phyloP scores from a whole-genome alignment of 2,888 invertebrate species.

The Tipula lateralis region DNA sequence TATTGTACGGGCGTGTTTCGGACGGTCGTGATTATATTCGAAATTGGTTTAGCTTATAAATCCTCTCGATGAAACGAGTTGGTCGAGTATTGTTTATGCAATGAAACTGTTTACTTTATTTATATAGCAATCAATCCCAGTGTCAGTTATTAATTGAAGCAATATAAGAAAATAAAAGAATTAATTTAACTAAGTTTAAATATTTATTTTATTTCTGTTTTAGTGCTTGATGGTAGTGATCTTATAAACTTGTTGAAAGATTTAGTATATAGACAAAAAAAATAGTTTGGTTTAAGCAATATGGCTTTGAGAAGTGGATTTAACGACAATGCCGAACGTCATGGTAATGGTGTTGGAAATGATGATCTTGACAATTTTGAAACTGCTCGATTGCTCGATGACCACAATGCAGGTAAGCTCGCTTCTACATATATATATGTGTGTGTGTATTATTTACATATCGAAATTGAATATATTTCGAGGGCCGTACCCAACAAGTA shows the following conservation, averaged over 20 bases:
- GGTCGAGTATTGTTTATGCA: not conserved
- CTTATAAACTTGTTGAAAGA: not conserved
- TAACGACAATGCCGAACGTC: not conserved
- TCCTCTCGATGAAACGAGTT: not conserved
- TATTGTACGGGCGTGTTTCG: not conserved
- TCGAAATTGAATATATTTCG: not conserved
- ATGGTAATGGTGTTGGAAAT: not conserved
- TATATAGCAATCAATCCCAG: not conserved
- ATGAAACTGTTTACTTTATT: not conserved
- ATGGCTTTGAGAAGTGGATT: not conserved
- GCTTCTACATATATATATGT: too few relatives aligned
- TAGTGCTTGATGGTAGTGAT: not conserved
- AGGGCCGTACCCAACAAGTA: not conserved
- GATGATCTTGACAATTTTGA: not conserved
- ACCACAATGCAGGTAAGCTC: not conserved
- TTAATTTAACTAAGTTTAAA: not conserved
- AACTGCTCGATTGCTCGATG: not conserved
- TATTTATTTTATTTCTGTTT: not conserved
- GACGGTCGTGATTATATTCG: not conserved
- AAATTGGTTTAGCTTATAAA: not conserved
- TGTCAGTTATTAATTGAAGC: not conserved
- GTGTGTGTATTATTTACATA: not conserved
- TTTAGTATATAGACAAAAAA: not conserved
- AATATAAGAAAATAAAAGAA: not conserved
- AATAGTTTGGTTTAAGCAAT: not conserved